Conservation (phyloP, 1,140 invertebrate species). For the Diachasma alloeum region DNA sequence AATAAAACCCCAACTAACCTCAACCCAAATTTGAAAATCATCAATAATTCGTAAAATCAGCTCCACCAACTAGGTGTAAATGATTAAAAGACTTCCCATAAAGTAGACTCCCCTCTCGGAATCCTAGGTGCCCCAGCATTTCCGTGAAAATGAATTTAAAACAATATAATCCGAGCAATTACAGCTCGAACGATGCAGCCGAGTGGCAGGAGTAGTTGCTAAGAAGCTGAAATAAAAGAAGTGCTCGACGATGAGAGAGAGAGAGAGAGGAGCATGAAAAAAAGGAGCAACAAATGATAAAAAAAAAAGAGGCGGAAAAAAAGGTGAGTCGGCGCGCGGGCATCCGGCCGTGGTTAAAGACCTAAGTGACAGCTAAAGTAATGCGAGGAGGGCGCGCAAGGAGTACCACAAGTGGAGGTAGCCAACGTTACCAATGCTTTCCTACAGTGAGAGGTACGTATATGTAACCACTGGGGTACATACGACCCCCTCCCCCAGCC, state of each 20-base stretch:
- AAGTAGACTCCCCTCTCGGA: background rate
- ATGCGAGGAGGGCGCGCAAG: constrained; percentile 10
- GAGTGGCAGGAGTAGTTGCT: background rate
- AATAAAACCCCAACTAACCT: no score
- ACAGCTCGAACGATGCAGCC: background rate
- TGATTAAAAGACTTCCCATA: constrained; percentile 1
- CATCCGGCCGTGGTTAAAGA: constrained; percentile 23
- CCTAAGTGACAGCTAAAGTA: constrained; percentile 32
- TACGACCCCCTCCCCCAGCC: background rate
- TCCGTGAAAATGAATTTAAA: constrained; percentile 16
- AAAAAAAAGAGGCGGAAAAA: background rate
- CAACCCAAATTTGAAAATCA: no score
- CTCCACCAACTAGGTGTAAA: background rate
- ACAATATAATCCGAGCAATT: constrained; percentile 5
- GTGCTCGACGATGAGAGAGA: background rate
- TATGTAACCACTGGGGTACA: background rate
- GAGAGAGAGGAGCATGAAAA: background rate
- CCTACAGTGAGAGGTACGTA: background rate
- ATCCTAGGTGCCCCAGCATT: background rate
- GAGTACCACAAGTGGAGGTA: constrained; percentile 2
- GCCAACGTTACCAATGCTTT: background rate
- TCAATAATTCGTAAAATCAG: background rate
- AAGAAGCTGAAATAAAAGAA: background rate
- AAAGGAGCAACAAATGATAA: background rate
- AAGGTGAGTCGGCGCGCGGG: background rate